phyloP scores from a whole-genome alignment of 2,797 vertebrate species.

The Fundulus diaphanus region DNA sequence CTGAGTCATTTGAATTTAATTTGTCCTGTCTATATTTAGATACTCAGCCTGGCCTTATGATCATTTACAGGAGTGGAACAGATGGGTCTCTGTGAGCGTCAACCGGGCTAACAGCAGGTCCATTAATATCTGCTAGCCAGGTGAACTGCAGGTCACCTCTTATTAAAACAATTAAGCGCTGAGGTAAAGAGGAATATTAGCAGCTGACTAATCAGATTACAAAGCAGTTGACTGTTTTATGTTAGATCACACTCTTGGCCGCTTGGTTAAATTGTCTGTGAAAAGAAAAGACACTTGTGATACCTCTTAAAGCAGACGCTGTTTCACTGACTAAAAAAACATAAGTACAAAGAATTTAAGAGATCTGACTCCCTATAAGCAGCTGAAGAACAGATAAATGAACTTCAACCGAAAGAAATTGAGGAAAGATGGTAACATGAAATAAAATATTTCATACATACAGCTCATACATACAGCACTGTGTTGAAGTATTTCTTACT shows the following conservation, averaged over 20 bases:
- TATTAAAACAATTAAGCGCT: conserved; percentile 14
- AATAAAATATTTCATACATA: not conserved
- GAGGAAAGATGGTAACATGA: not conserved
- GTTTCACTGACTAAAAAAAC: not conserved
- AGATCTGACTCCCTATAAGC: not conserved
- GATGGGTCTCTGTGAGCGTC: conserved; percentile 61
- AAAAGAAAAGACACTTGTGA: not conserved
- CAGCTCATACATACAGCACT: too few relatives aligned
- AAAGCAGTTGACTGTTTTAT: not conserved
- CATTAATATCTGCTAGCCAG: conserved; percentile 35
- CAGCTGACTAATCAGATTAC: not conserved
- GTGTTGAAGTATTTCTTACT: not conserved
- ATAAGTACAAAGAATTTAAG: not conserved
- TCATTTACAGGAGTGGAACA: conserved; percentile 57
- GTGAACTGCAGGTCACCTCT: conserved; percentile 42
- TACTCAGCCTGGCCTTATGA: conserved; percentile 60
- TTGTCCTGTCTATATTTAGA: conserved; percentile 70
- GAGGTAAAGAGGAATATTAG: not conserved
- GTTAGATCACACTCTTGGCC: not conserved
- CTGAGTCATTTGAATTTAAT: conserved; percentile 73
- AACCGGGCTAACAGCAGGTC: conserved; percentile 40
- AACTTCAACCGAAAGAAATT: not conserved
- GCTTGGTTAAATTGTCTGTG: not conserved
- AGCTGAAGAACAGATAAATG: not conserved
- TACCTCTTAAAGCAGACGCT: not conserved